phyloP scores from a whole-genome alignment of 1,140 invertebrate genomes.

The Pachyrhynchus sulphureomaculatus region DNA sequence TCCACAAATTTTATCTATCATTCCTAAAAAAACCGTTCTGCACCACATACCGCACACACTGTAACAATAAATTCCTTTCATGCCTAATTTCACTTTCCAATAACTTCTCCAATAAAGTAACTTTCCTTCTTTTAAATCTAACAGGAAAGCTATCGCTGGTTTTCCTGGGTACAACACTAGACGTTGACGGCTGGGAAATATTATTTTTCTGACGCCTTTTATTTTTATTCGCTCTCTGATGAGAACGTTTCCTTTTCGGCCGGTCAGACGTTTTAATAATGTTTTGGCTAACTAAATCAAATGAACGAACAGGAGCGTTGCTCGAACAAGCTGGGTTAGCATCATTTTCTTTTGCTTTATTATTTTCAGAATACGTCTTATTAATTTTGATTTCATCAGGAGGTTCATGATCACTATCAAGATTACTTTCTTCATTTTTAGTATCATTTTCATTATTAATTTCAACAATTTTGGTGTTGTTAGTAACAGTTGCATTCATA shows the following conservation, averaged over 20 bases:
- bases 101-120: conserved; percentile 59
- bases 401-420: conserved; percentile 44
- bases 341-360: too few species aligned
- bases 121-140: conserved; percentile 34
- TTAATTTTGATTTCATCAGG: conserved; percentile 52
- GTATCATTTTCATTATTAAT: conserved; percentile 12
- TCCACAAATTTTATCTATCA: neutral
- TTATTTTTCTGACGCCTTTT: conserved; percentile 11
- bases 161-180: neutral
- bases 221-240: conserved; percentile 24
- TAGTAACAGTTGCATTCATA: neutral
- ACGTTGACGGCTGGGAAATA: neutral
- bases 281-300: neutral
- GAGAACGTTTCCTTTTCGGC: conserved; percentile 22
- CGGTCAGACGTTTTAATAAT: conserved; percentile 1
- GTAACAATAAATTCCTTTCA: conserved; percentile 73
- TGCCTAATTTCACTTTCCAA: conserved; percentile 63
- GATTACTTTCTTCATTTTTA: neutral
- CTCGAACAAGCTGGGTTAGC: neutral
- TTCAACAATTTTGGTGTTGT: neutral
- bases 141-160: conserved; percentile 26
- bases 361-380: neutral
- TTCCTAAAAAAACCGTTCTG: conserved; percentile 68
- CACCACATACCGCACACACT: conserved; percentile 71
- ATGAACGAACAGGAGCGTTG: neutral